phyloP scores from a whole-genome alignment of 1,140 invertebrate genomes.

The Manduca sexta region DNA sequence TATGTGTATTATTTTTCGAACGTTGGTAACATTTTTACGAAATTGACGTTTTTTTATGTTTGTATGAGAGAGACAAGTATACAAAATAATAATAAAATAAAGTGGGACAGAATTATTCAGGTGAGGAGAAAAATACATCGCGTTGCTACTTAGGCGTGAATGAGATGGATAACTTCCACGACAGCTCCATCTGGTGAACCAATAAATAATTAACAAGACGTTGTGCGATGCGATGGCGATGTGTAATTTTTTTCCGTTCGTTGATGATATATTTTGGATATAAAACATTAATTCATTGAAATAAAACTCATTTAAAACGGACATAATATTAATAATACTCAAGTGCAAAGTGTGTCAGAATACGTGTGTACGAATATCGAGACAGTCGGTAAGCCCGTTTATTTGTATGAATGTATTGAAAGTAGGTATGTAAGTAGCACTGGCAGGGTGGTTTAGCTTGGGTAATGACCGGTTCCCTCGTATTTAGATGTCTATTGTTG shows the following conservation, averaged over 20 bases:
- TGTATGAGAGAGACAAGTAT: too few relatives aligned
- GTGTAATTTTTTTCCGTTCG: conserved; percentile 51
- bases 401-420: conserved; percentile 64
- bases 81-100: too few relatives aligned
- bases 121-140: too few relatives aligned
- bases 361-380: conserved; percentile 19
- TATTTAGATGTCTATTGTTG: conserved; percentile 37
- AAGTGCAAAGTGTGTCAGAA: conserved; percentile 4
- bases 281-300: conserved; percentile 12
- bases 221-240: conserved; percentile 46
- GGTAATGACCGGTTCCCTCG: conserved; percentile 51
- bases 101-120: too few relatives aligned
- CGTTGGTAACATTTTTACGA: too few relatives aligned
- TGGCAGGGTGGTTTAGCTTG: conserved; percentile 48
- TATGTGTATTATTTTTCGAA: too few relatives aligned
- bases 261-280: conserved; percentile 39
- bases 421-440: conserved; percentile 49
- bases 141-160: too few relatives aligned
- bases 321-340: background rate
- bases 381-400: conserved; percentile 44
- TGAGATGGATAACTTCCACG: background rate
- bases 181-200: background rate
- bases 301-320: conserved; percentile 8
- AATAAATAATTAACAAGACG: background rate
- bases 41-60: too few relatives aligned